Conservation (phyloP, 2,888 invertebrate species). For the Phania funesta region DNA sequence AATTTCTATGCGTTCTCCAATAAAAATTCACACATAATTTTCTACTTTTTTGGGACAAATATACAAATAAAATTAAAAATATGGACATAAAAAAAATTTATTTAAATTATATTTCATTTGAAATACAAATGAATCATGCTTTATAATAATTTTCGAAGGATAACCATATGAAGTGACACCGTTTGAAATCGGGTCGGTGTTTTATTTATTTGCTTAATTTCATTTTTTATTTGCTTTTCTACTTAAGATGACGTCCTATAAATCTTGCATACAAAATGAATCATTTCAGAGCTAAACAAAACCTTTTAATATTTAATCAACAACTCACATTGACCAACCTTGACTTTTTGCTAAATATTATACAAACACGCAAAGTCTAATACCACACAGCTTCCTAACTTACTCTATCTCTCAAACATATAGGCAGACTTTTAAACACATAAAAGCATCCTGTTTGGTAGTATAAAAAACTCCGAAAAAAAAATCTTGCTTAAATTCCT, state of each 20-base stretch:
- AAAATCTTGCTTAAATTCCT: conserved; percentile 55
- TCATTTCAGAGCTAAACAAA: conserved; percentile 53
- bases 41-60: background rate
- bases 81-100: conserved; percentile 21
- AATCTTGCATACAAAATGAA: conserved; percentile 60
- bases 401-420: conserved; percentile 31
- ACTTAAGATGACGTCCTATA: conserved; percentile 58
- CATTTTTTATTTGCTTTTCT: conserved; percentile 18
- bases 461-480: conserved; percentile 12
- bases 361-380: conserved; percentile 62
- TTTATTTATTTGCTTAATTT: conserved; percentile 36
- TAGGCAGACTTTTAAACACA: background rate
- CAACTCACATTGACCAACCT: conserved; percentile 60
- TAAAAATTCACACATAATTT: conserved; percentile 42
- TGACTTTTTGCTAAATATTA: conserved; percentile 60
- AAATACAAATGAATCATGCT: conserved; percentile 59
- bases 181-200: background rate
- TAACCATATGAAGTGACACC: conserved; percentile 56
- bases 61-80: background rate
- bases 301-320: conserved; percentile 60
- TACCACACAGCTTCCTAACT: conserved; percentile 65
- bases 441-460: conserved; percentile 65
- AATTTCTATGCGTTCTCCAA: background rate
- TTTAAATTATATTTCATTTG: conserved; percentile 49
- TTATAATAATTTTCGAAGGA: conserved; percentile 15